Conservation (phyloP, 2,113 vertebrate species). For the Megalops atlanticus region DNA sequence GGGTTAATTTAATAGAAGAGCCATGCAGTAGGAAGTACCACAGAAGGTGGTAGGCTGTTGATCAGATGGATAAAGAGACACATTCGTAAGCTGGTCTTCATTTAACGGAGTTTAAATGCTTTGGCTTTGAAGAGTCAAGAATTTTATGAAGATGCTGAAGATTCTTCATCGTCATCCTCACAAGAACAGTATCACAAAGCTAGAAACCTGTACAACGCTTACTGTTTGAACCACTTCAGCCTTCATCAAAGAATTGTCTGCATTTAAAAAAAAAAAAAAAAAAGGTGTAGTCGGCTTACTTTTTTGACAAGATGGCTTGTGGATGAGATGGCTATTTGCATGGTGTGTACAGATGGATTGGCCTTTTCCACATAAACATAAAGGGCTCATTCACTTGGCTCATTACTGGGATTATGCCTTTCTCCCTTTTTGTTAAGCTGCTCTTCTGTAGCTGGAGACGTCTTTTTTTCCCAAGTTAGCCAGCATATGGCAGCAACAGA, state of each 20-base stretch:
- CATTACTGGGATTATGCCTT: constrained; percentile 70
- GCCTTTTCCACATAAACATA: constrained; percentile 67
- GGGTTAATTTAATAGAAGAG: constrained; percentile 23
- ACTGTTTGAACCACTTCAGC: not conserved
- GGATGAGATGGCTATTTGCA: constrained; percentile 63
- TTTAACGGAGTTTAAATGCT: constrained; percentile 46
- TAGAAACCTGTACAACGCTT: not conserved
- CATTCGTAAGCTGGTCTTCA: constrained; percentile 43
- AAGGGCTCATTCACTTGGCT: constrained; percentile 64
- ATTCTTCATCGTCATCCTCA: constrained; percentile 60
- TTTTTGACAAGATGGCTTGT: constrained; percentile 59
- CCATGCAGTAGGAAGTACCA: constrained; percentile 15
- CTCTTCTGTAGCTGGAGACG: constrained; percentile 58
- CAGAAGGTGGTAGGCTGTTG: constrained; percentile 22
- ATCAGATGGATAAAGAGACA: constrained; percentile 25
- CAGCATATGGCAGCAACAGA: constrained; percentile 92
- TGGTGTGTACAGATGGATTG: constrained; percentile 67
- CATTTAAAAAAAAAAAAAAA: not conserved
- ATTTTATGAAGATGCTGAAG: constrained; percentile 57
- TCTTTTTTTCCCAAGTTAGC: constrained; percentile 63
- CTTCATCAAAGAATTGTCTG: not conserved
- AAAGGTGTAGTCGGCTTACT: constrained; percentile 31
- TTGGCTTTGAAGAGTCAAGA: constrained; percentile 61
- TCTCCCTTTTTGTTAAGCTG: constrained; percentile 75
- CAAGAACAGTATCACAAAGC: constrained; percentile 55